Base-by-base conservation (phyloP, 2,888 invertebrate genomes). In the Drosophila seclusa region DNA sequence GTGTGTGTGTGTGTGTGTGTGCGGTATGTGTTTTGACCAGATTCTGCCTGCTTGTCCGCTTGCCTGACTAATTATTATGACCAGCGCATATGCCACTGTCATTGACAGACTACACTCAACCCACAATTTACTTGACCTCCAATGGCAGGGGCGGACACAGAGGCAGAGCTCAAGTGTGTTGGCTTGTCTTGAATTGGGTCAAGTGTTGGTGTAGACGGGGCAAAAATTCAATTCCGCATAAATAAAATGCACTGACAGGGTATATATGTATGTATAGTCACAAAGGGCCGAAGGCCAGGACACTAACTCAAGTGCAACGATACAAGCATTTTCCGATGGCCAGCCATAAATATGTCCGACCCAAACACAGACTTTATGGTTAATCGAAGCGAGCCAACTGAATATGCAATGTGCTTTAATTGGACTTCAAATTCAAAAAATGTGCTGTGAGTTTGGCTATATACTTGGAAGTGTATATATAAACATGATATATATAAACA, bases 101-200 rank as follows among this genome's bases (percentile, higher is more conserved):
- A 73, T 80, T 76, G 68, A 64, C 64, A 69, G 52, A 36, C 54
- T n/a, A 2, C 27, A 31, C 36, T 36, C 62, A 31, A 8, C 48
- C 36, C 40, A 24, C 40, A 27, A 18, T 31, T 59, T 27, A 71
- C 66, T 78, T 80, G 85, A 85, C 83, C 83, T 85, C 62, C 53
- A 29, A n/a, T 40, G 11, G 2, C 8, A 45, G 45, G 29, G 55
- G 27, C 27, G 34, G n/a, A 32, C 32, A 32, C 21, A 45, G 21
- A 24, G 24, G 24, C 24, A 16, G 31, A 8, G 42, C 62, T 73
- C 45, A 49, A 76, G 63, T 66, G 60, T 72, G 66, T 77, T 65
- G 64, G 76, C 67, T 62, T 58, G 24, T 59, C 31, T 52, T 58
- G 68, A 85, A 88, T 88, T 88, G 82, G 89, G 85, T 85, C 87